A percentile compares a stretch with the other conserved stretches of the same genome.
Conservation (phyloP, 1,140 invertebrate species). For the Drosophila tristis region DNA sequence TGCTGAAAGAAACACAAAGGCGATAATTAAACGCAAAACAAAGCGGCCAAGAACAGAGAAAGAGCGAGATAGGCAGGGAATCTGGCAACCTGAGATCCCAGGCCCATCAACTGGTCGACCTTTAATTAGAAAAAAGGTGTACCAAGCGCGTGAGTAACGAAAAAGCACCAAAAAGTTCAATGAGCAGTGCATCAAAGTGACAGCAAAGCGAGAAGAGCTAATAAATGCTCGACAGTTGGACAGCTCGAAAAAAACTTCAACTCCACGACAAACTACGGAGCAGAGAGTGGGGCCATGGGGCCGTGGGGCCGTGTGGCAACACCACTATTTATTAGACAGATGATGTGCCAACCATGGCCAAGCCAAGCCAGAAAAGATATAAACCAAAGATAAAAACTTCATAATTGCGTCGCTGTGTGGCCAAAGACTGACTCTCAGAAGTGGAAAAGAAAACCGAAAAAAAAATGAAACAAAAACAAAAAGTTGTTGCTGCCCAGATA, state of each 20-base stretch:
- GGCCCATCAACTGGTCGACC: constrained; percentile 66
- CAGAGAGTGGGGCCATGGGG: background rate
- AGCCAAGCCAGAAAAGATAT: constrained; percentile 56
- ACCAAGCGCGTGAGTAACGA: constrained; percentile 36
- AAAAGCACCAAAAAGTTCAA: constrained; percentile 2
- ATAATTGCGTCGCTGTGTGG: constrained; percentile 74
- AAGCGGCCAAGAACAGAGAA: constrained; percentile 66
- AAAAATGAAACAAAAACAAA: constrained; percentile 50
- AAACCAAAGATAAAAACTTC: constrained; percentile 76
- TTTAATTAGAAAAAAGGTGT: constrained; percentile 75
- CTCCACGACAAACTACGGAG: background rate
- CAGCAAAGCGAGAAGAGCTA: constrained; percentile 41
- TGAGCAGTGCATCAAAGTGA: constrained; percentile 7
- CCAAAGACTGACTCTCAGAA: constrained; percentile 31
- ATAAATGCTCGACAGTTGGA: constrained; percentile 41
- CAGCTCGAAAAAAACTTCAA: constrained; percentile 22
- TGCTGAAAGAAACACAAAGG: constrained; percentile 62
- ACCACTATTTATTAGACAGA: constrained; percentile 69
- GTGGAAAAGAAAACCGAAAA: constrained; percentile 26
- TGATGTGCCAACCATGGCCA: constrained; percentile 64
- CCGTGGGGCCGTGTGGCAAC: constrained; percentile 17
- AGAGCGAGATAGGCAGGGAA: constrained; percentile 17
- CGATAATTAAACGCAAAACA: constrained; percentile 81
- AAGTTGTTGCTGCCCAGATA: constrained; percentile 38
- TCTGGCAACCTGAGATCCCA: constrained; percentile 31